Conservation (phyloP, 2,888 invertebrate species). For the Xanthorhoe spadicearia region DNA sequence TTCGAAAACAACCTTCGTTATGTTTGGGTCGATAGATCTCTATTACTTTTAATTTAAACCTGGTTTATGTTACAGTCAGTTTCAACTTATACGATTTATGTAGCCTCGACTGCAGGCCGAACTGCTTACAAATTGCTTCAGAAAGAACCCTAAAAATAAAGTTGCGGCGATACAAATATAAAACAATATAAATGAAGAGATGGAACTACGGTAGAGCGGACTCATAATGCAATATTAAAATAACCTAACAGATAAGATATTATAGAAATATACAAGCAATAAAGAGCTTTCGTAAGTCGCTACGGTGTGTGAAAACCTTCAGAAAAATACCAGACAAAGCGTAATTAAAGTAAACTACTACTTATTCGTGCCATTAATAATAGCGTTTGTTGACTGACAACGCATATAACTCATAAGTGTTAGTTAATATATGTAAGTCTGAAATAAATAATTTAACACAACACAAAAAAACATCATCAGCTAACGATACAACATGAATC, state of each 20-base stretch:
- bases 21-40: slow-evolving; percentile 15
- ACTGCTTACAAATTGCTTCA: slow-evolving; percentile 35
- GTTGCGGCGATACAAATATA: slow-evolving; percentile 38
- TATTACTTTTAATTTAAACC: slow-evolving; percentile 19
- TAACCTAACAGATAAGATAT: slow-evolving; percentile 63
- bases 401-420: no score
- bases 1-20: slow-evolving; percentile 10
- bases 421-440: no score
- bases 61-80: slow-evolving; percentile 26
- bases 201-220: slow-evolving; percentile 49
- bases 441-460: neutral
- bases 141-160: slow-evolving; percentile 40
- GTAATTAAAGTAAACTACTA: slow-evolving; percentile 34
- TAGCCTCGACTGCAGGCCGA: slow-evolving; percentile 38
- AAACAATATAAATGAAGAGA: slow-evolving; percentile 33
- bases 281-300: slow-evolving; percentile 60
- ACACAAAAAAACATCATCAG: neutral
- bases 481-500: neutral
- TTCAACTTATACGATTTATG: slow-evolving; percentile 35
- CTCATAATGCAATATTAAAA: slow-evolving; percentile 52
- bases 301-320: slow-evolving; percentile 57
- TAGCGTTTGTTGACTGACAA: no score
- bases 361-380: neutral
- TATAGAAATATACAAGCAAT: slow-evolving; percentile 1
- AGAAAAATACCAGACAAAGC: slow-evolving; percentile 46